Base-by-base conservation (phyloP, 2,888 invertebrate species). In the Epirrhoe alternata region DNA sequence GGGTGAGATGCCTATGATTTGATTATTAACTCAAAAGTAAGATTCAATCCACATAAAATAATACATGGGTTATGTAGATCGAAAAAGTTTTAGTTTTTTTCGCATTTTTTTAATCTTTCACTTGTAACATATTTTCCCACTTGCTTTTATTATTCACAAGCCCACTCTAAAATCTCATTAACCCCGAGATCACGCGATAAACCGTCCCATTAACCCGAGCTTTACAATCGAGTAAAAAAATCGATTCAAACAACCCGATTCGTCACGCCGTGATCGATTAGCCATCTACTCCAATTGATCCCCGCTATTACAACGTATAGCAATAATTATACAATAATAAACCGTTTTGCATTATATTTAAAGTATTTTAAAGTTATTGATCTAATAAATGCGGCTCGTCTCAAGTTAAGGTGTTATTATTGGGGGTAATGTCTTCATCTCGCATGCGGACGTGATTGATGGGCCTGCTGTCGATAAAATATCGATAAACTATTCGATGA, bases 251-350 rank as follows among this genome's bases (percentile, higher is more conserved):
- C 77, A 74, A 73, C 73, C 72, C 78, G 74, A 86, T 86, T 86
- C 84, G 86, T 87, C 86, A 83, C 86, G 83, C 77, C 80, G 74
- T 77, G 80, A 86, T 86, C 87, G 85, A 88, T 88, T 86, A 81
- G 72, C 77, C 77, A 74, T 78, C 77, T 84, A 86, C 87, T 86
- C 86, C 86, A 89, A 89, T 90, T 90, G 89, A 86, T 84, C 79
- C 82, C 78, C 77, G 61, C 81, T 75, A 82, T 84, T 83, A 86
- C 78, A 74, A 63, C 56, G 61, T 56, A 55, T 74, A 78, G 81
- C 78, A 85, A 87, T 87, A 86, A 89, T 87, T 86, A 88, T 83
- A 80, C 81, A 80, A 85, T 87, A 87, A 85, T 87, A 86, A 88
- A 88, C 79, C 84, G 86, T 83, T 88, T 88, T 85, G 86, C 87